Base-by-base conservation (phyloP, 1,140 invertebrate genomes). In the Polyergus mexicanus region DNA sequence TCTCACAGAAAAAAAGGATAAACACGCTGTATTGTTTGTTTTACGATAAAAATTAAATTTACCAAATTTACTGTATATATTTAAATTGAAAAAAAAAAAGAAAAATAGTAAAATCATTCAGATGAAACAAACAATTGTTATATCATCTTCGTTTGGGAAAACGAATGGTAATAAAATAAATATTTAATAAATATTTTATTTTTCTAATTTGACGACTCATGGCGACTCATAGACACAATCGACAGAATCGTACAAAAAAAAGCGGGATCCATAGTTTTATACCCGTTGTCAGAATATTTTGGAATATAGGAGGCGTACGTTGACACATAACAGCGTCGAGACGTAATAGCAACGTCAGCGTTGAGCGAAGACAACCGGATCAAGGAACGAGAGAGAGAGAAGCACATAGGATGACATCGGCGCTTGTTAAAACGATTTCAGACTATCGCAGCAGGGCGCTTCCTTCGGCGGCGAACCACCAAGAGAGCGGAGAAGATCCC, bases 391-490 rank as follows among this genome's bases (percentile, higher is more conserved):
- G 72, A 51, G 85, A 85, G 72, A 51, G 28, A 78, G 74, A 80
- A 16, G 32, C 63, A 72, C 66, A n/a, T 76, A 91, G 85, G 91
- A 92, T 90, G 90, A 84, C 90, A 92, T 92, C 88, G 91, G 84
- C 85, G 91, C 89, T 92, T 92, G 91, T 92, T 92, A 92, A 91
- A 86, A 77, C 75, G 86, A 88, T 65, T 66, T 88, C 91, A 90
- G 88, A 92, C 91, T 91, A 89, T 87, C 91, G 65, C 91, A 92
- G 91, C 91, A 86, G 91, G 91, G 83, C 85, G 87, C 87, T 88
- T 88, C 86, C 74, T 77, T 87, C 85, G 88, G 62, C 91, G 91
- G 90, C 86, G 85, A 92, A 87, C 77, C 87, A 77, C 83, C 86
- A 87, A 88, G 86, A 90, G 81, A 85, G 54, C 69, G 65, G 56